Conservation (phyloP, 1,140 invertebrate genomes). For the Drosophila biarmipes region DNA sequence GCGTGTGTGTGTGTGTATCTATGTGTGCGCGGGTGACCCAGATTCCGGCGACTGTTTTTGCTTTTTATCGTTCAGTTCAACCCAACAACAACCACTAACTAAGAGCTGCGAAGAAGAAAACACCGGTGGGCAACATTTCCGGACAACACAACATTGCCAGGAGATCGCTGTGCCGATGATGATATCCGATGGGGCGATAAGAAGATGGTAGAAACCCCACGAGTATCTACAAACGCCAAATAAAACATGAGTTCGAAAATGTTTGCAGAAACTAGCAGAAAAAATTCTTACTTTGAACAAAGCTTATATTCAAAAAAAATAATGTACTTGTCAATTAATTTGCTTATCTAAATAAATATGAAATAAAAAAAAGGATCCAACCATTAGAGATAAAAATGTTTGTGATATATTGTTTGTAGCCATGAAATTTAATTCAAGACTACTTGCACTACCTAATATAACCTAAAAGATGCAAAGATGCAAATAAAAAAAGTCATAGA, state of each 20-base stretch:
- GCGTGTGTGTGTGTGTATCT: constrained; percentile 3
- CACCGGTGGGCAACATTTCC: constrained; percentile 38
- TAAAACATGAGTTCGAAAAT: not conserved
- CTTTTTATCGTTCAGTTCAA: constrained; percentile 12
- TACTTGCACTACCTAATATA: too few relatives aligned
- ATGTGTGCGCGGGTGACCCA: constrained; percentile 36
- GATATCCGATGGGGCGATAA: constrained; percentile 5
- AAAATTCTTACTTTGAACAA: too few relatives aligned
- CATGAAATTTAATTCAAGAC: too few relatives aligned
- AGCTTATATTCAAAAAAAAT: too few relatives aligned
- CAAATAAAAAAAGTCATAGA: too few relatives aligned
- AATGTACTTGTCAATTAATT: too few relatives aligned
- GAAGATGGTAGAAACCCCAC: not conserved
- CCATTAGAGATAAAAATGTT: too few relatives aligned
- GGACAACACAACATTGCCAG: constrained; percentile 17
- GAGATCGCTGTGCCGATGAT: constrained; percentile 7
- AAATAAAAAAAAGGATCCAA: too few relatives aligned
- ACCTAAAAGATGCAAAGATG: too few relatives aligned
- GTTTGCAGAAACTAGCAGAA: too few relatives aligned
- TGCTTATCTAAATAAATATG: too few relatives aligned
- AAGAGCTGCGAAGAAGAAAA: constrained; percentile 1
- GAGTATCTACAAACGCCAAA: not conserved
- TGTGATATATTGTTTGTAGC: too few relatives aligned
- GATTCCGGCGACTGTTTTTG: constrained; percentile 19
- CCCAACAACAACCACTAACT: constrained; percentile 6